Evolutionary conservation across 2,888 invertebrate genomes (phyloP).

Genomic region (Cataglyphis cursor): DNA sequence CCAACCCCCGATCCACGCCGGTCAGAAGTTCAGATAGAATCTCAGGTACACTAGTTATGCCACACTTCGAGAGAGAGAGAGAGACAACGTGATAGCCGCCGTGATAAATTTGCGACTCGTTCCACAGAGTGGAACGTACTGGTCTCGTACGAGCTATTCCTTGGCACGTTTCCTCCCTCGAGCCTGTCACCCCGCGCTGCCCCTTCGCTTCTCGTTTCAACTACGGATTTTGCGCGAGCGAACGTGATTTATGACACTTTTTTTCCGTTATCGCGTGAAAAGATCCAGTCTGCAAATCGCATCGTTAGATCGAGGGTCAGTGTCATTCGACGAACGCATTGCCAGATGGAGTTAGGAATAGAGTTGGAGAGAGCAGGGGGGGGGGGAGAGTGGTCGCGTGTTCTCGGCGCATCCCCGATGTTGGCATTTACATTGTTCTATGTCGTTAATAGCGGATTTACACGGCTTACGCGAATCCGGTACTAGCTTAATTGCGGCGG

Average conservation of each 20-base stretch:
- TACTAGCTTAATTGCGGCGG: constrained; percentile 43
- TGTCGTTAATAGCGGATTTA: constrained; percentile 53
- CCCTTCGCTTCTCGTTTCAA: constrained; percentile 30
- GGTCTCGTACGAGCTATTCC: neutral
- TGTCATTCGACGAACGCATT: constrained; percentile 43
- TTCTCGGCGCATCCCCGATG: constrained; percentile 52
- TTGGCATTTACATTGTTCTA: constrained; percentile 52
- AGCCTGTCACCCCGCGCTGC: constrained; percentile 10
- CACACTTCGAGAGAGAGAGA: constrained; percentile 61
- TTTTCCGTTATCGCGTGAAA: constrained; percentile 64
- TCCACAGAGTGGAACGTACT: neutral
- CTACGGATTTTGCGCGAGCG: constrained; percentile 63
- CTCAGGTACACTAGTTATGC: constrained; percentile 76
- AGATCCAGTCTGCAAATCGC: constrained; percentile 55
- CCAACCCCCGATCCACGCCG: constrained; percentile 66
- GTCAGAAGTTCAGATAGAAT: constrained; percentile 73
- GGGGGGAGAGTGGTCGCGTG: constrained; percentile 56
- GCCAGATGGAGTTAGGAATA: neutral
- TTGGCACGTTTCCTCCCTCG: constrained; percentile 23
- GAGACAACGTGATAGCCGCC: constrained; percentile 72
- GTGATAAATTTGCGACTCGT: constrained; percentile 73
- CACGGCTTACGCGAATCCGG: constrained; percentile 56
- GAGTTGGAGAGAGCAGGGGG: neutral
- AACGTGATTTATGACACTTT: constrained; percentile 72
- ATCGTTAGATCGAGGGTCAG: constrained; percentile 22